Evolutionary conservation across 2,113 vertebrate species (phyloP), one percentile per base, ranked within the genome.

Genomic region (Bettongia penicillata): DNA sequence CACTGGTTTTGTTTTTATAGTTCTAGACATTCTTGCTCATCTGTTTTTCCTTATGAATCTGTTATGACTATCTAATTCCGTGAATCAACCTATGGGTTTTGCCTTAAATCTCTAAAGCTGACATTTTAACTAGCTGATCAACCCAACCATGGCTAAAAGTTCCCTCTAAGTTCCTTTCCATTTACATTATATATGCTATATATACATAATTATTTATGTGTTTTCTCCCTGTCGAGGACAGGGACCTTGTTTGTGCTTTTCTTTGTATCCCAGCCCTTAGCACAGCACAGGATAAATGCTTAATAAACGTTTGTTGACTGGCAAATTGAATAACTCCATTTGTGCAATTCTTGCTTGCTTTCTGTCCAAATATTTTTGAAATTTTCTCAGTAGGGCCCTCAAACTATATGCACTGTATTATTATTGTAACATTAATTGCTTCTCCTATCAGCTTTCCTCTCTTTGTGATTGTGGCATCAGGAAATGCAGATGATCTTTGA

Each of bases 1-100:
- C 68, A 77, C 3, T 77, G 68, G 68, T 77, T 77, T n/a, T n/a
- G 37, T n/a, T n/a, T 77, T 77, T 77, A 77, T 77, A n/a, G 37
- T 84, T 84, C n/a, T 84, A 22, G 68, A 84, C 37, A 43, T 84
- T 84, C n/a, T 23, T 43, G 68, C 68, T 84, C 68, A 84, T 84
- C 68, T 84, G 68, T 84, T 84, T 84, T 84, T 84, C 68, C n/a
- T 84, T 84, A 84, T 84, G 68, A 84, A 84, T 84, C 68, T 84
- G 37, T 84, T 84, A 84, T 43, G 68, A 43, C n/a, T 43, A 22
- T 84, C n/a, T 84, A 84, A 84, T 84, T 84, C 68, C n/a, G 26
- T n/a, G 68, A 84, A 43, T 43, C n/a, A 84, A 43, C n/a, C n/a
- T 84, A 84, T 84, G 68, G 16, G 19, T 84, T 84, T 84, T 84